A percentile compares a stretch with the other conserved stretches of the same genome.
Evolutionary conservation across 2,113 vertebrate genomes (phyloP).

Genomic region (Myrmophylax atrothorax): DNA sequence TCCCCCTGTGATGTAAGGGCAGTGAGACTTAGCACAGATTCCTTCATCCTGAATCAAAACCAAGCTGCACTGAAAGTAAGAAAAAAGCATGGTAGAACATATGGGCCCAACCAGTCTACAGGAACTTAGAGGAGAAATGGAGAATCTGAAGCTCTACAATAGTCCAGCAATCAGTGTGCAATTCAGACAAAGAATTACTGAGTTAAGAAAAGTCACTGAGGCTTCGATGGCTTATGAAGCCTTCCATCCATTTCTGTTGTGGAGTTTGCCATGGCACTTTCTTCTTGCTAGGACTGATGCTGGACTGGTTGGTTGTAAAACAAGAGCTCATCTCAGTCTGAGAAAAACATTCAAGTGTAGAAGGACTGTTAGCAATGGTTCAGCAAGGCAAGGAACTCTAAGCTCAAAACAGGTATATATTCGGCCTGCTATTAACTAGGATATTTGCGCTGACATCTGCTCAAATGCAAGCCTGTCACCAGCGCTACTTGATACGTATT

Average conservation of each 20-base stretch:
- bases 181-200: background rate
- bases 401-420: background rate
- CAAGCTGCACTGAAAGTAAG: background rate
- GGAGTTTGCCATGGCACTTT: background rate
- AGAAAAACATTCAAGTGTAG: background rate
- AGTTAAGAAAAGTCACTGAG: background rate
- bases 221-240: background rate
- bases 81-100: background rate
- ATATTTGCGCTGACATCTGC: background rate
- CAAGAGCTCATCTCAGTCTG: background rate
- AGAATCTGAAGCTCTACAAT: background rate
- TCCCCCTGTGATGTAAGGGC: background rate
- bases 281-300: background rate
- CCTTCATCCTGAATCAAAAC: background rate
- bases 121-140: background rate
- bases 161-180: background rate
- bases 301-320: background rate
- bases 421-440: background rate
- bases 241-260: background rate
- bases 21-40: background rate
- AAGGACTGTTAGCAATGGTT: background rate
- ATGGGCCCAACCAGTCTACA: background rate
- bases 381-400: background rate
- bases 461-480: background rate
- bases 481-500: background rate